These are phyloP conservation scores for Caretta caretta DNA, from an alignment of 2,113 vertebrate genomes.

Conservation along the genomic window DNA sequence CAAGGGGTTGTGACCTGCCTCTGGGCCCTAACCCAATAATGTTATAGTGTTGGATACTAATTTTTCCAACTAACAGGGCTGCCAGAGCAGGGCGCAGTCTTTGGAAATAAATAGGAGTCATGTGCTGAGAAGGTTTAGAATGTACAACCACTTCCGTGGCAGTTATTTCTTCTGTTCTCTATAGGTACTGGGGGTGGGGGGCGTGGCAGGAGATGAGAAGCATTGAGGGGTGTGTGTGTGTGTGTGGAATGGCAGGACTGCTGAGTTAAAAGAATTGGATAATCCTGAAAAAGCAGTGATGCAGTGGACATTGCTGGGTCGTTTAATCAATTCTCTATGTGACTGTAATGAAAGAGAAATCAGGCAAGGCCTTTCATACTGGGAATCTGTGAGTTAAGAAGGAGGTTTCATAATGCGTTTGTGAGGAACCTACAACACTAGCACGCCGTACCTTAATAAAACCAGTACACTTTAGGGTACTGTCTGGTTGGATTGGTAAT, in stretches of 20 bases:
- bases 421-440: background rate
- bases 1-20: fast-evolving
- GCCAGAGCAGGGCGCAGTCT: fast-evolving
- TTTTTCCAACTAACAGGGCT: fast-evolving
- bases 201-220: background rate
- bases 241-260: background rate
- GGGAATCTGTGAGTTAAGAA: background rate
- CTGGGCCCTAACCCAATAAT: fast-evolving
- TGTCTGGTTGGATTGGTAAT: background rate
- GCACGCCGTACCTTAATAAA: background rate
- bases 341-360: background rate
- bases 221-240: background rate
- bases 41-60: fast-evolving
- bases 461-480: background rate
- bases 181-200: background rate
- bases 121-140: fast-evolving
- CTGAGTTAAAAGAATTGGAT: background rate
- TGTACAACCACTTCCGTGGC: fast-evolving
- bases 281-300: background rate
- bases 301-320: background rate
- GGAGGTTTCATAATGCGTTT: background rate
- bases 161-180: background rate
- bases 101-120: fast-evolving
- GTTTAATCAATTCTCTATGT: background rate
- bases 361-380: background rate